A percentile compares a stretch with the other conserved stretches of the same genome.
These are phyloP conservation scores for Hycleus cichorii DNA, from an alignment of 1,140 invertebrate genomes.

Conservation along the genomic window DNA sequence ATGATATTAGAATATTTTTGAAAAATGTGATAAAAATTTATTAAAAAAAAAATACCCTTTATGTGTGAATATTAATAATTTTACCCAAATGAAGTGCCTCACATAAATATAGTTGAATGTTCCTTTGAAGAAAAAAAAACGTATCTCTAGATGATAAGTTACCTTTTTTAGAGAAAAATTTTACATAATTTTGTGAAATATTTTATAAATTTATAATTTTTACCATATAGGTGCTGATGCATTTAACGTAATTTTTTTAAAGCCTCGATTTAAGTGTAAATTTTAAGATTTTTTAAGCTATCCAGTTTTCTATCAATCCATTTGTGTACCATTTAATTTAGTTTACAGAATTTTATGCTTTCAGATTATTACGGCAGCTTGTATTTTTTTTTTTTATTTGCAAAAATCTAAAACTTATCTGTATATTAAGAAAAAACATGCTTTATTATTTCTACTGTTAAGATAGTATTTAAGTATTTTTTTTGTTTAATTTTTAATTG, in stretches of 20 bases:
- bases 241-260: no score
- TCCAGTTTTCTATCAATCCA: no score
- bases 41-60: slow-evolving; percentile 4
- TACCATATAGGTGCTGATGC: no score
- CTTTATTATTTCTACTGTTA: slow-evolving; percentile 7
- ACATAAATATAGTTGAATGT: slow-evolving; percentile 26
- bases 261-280: no score
- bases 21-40: not conserved
- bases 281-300: no score
- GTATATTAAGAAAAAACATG: slow-evolving; percentile 14
- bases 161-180: slow-evolving; percentile 17
- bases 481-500: slow-evolving; percentile 4
- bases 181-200: slow-evolving; percentile 14
- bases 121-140: slow-evolving; percentile 17
- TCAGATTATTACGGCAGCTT: slow-evolving; percentile 9
- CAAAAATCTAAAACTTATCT: not conserved
- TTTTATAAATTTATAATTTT: not conserved
- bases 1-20: no score
- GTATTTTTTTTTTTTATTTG: slow-evolving; percentile 1
- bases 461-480: slow-evolving; percentile 11
- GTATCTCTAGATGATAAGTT: slow-evolving; percentile 24
- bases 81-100: slow-evolving; percentile 30
- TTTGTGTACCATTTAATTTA: no score
- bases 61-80: slow-evolving; percentile 18
- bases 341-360: no score